Conservation (phyloP, 2,888 invertebrate species). For the Volucella inanis region DNA sequence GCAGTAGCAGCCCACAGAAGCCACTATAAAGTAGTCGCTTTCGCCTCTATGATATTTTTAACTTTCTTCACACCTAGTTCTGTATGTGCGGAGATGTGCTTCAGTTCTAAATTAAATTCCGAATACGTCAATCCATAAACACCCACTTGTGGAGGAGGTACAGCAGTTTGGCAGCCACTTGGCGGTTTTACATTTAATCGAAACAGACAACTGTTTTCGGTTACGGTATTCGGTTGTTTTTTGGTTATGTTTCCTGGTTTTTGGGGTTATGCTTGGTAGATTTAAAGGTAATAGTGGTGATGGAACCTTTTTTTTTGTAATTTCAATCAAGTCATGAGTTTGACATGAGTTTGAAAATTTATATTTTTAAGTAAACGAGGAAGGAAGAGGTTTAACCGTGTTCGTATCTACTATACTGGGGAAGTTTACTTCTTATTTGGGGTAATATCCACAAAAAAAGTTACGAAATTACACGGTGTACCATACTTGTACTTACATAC, state of each 20-base stretch:
- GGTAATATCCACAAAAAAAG: neutral
- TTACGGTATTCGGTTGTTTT: too few species aligned
- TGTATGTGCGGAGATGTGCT: conserved; percentile 43
- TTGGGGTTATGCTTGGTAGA: neutral
- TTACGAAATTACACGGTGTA: too few species aligned
- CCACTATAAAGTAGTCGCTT: conserved; percentile 13
- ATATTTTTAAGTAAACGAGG: conserved; percentile 5
- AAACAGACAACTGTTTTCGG: conserved; percentile 44
- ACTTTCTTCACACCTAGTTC: conserved; percentile 63
- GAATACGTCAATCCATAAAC: conserved; percentile 74
- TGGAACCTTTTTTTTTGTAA: conserved; percentile 7
- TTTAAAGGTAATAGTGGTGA: neutral
- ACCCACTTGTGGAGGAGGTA: conserved; percentile 70
- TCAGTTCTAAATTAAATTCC: conserved; percentile 72
- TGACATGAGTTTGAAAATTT: conserved; percentile 22
- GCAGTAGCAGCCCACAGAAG: neutral
- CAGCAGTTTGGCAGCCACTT: conserved; percentile 48
- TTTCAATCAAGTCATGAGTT: conserved; percentile 28
- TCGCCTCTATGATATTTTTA: conserved; percentile 54
- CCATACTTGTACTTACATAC: too few species aligned
- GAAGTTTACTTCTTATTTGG: conserved; percentile 27
- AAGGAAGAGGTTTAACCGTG: neutral
- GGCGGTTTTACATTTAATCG: conserved; percentile 59
- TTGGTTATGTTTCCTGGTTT: too few species aligned
- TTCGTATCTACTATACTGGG: too few species aligned